Evolutionary conservation across 1,140 invertebrate species (phyloP).

Genomic region (Drosophila nigromelanica): DNA sequence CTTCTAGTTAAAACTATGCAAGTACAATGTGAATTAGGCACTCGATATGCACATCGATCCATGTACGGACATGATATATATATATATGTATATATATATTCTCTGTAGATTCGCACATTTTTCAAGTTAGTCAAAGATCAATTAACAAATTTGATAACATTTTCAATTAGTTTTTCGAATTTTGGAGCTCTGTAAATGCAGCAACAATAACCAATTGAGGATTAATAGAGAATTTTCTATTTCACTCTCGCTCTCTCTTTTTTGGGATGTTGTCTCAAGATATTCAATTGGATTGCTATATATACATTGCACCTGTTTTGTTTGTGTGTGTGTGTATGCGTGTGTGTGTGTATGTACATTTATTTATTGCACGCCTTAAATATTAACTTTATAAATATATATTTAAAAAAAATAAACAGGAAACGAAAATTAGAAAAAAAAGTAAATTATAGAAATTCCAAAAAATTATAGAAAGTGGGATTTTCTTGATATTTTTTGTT

Average conservation of each 20-base stretch:
- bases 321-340: slow-evolving; percentile 10
- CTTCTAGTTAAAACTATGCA: slow-evolving; percentile 46
- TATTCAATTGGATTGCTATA: slow-evolving; percentile 26
- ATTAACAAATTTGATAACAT: slow-evolving; percentile 25
- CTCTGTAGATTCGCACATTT: slow-evolving; percentile 2
- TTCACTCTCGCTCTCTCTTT: not conserved
- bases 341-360: slow-evolving; percentile 40
- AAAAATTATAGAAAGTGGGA: not conserved
- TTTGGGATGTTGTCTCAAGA: slow-evolving; percentile 7
- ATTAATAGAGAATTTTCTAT: slow-evolving; percentile 2
- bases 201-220: slow-evolving; percentile 2
- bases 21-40: slow-evolving; percentile 50
- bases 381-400: slow-evolving; percentile 43
- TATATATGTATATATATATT: slow-evolving; percentile 2
- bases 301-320: slow-evolving; percentile 47
- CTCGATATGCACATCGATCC: slow-evolving; percentile 9
- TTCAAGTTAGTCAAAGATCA: slow-evolving; percentile 33
- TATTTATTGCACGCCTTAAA: slow-evolving; percentile 56
- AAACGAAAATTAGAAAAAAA: slow-evolving; percentile 3
- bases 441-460: not conserved
- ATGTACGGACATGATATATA: not conserved
- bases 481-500: not conserved
- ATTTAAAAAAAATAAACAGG: slow-evolving; percentile 11
- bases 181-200: slow-evolving; percentile 36
- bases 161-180: not conserved